Evolutionary conservation across 2,888 invertebrate genomes (phyloP).

Genomic region (Megamerina dolium): DNA sequence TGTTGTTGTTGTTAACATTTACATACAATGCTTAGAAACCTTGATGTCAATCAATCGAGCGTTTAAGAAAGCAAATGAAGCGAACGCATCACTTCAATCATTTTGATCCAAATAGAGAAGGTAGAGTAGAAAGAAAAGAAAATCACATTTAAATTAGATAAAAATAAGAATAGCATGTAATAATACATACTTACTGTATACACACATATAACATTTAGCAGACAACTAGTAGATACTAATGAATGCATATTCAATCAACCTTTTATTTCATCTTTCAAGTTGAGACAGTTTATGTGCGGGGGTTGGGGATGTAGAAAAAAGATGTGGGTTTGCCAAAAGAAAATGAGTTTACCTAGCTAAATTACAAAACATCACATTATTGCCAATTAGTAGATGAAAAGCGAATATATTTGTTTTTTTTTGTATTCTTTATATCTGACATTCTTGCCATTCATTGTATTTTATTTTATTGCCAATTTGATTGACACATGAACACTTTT

Average conservation of each 20-base stretch:
- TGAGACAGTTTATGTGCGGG: too few species aligned
- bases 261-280: not conserved
- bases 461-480: not conserved
- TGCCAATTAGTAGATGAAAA: not conserved
- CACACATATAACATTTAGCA: too few species aligned
- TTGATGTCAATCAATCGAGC: conserved; percentile 40
- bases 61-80: conserved; percentile 22
- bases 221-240: too few species aligned
- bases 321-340: too few species aligned
- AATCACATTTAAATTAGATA: too few species aligned
- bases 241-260: not conserved
- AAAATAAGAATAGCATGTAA: too few species aligned
- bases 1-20: not conserved
- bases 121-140: too few species aligned
- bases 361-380: not conserved
- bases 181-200: too few species aligned
- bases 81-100: not conserved
- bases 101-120: too few species aligned
- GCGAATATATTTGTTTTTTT: not conserved
- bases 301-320: too few species aligned
- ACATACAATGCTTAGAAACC: too few species aligned
- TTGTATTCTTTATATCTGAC: not conserved
- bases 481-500: too few species aligned
- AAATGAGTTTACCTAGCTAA: not conserved
- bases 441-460: not conserved